Evolutionary conservation across 2,888 invertebrate genomes (phyloP), one percentile per base, ranked within the genome.

Genomic region (Chydorus sphaericus): DNA sequence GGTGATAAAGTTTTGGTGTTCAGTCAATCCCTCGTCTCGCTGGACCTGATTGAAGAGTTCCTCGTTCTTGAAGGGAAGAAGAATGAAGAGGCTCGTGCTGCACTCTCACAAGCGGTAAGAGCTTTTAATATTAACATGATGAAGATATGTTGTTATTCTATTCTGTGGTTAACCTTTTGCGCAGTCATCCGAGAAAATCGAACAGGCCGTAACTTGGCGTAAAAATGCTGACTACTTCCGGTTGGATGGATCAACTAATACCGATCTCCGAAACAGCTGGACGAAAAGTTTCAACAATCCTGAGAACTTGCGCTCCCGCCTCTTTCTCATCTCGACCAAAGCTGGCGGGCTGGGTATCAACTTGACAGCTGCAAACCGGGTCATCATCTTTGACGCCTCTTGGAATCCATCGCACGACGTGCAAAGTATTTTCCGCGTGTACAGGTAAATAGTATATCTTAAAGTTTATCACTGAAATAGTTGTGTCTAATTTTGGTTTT

Each of bases 331-430:
- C 65, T 97, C 97, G 1, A 98, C 98, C 0, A 80, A 84, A 61
- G 98, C 98, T 54, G 98, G 98, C 30, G 93, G 94, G 1, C 77
- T 98, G 52, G 98, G 98, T 7, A 97, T 97, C 60, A 99, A 98
- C 75, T 74, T 98, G 66, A 86, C 92, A 7, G 92, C 90, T 0
- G 97, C 98, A 1, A 98, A 98, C 73, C 79, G 98, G 54, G 97
- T 97, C 0, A 83, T 98, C 4, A 92, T 98, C 60, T 97, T 98
- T 69, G 98, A 99, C 73, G 94, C 94, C 1, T 94, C 93, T 2
- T 98, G 97, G 97, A 98, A 98, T 76, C 98, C 98, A 0, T 89
- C 94, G 0, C 90, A 96, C 68, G 98, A 99, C 67, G 85, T 93
- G 23, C 98, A 99, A 74, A 92, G 94, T 67, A 93, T 99, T 67